Conservation (phyloP, 2,113 vertebrate species). For the Ceyx margarethae region DNA sequence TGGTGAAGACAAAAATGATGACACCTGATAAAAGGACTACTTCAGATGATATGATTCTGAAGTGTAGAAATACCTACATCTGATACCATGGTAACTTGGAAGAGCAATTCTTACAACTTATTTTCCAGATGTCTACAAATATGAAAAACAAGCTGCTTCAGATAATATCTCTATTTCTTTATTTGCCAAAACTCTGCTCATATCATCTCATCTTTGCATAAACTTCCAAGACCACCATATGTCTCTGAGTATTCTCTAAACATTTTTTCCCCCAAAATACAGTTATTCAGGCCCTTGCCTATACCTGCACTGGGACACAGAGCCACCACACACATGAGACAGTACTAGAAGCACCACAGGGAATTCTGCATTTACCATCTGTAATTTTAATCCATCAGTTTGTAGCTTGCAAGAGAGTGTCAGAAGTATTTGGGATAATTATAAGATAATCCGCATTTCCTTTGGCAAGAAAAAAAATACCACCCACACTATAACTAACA, state of each 20-base stretch:
- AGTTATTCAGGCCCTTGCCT: not conserved
- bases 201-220: not conserved
- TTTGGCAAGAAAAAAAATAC: slow-evolving; percentile 21
- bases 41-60: not conserved
- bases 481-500: not conserved
- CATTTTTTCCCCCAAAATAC: not conserved
- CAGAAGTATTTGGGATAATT: not conserved
- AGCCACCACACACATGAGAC: not conserved
- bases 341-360: not conserved
- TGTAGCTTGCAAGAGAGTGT: slow-evolving; percentile 24
- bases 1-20: not conserved
- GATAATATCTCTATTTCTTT: not conserved
- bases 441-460: slow-evolving; percentile 5
- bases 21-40: not conserved
- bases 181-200: not conserved
- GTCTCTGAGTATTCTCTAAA: not conserved
- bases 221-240: not conserved
- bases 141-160: not conserved
- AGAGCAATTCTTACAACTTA: not conserved
- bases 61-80: not conserved
- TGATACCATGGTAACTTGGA: slow-evolving; percentile 22
- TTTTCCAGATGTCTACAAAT: not conserved
- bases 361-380: not conserved
- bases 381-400: slow-evolving; percentile 18
- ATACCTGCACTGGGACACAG: not conserved